Conservation (phyloP, 2,888 invertebrate species). For the Erebia palarica region DNA sequence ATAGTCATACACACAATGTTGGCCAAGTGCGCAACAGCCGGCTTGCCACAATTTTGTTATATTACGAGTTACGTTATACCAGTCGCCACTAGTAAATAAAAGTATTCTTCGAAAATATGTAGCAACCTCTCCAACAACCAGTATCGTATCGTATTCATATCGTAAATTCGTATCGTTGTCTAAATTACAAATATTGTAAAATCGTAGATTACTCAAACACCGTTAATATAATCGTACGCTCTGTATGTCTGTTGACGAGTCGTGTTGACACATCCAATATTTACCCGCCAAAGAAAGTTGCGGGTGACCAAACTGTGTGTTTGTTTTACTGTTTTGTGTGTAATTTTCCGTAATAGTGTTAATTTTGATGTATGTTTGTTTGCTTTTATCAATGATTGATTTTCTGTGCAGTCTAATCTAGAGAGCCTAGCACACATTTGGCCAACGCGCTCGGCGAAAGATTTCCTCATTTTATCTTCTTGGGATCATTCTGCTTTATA, state of each 20-base stretch:
- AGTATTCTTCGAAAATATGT: too few species aligned
- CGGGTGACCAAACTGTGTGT: not conserved
- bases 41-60: too few species aligned
- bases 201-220: conserved; percentile 13
- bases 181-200: conserved; percentile 2
- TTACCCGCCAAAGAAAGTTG: conserved; percentile 16
- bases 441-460: not conserved
- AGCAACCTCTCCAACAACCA: too few species aligned
- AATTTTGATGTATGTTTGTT: not conserved
- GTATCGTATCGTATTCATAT: too few species aligned
- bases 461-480: too few species aligned
- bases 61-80: too few species aligned
- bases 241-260: not conserved
- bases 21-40: too few species aligned
- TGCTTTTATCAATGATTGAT: not conserved
- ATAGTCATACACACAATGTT: too few species aligned
- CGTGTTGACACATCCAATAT: conserved; percentile 12
- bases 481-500: not conserved
- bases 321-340: conserved; percentile 5
- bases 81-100: too few species aligned
- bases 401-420: not conserved
- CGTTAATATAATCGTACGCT: conserved; percentile 9
- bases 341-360: conserved; percentile 17
- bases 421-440: too few species aligned
- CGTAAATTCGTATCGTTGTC: not conserved